phyloP scores from a whole-genome alignment of 2,797 vertebrate genomes.

The Anniella stebbinsi region DNA sequence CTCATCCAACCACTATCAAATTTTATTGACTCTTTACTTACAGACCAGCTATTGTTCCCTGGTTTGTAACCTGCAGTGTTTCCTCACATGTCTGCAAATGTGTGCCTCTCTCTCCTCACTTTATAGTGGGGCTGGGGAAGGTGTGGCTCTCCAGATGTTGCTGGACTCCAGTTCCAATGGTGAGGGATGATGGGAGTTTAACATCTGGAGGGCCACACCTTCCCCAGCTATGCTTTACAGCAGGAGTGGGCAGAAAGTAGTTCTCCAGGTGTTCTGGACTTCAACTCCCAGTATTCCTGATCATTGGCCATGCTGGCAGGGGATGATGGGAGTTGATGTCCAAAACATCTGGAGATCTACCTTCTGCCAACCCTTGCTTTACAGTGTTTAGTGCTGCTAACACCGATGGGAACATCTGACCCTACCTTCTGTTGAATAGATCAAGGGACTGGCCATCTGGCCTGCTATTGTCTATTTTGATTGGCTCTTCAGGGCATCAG shows the following conservation, averaged over 20 bases:
- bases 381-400: neutral
- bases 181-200: no score
- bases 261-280: no score
- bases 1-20: neutral
- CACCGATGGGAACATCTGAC: neutral
- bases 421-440: neutral
- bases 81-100: neutral
- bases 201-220: no score
- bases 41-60: neutral
- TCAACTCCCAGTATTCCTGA: no score
- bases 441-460: neutral
- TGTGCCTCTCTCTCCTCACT: neutral
- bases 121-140: neutral
- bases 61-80: neutral
- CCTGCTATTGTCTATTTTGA: neutral
- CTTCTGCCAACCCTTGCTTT: no score
- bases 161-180: no score
- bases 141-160: no score
- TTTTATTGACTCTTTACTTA: neutral
- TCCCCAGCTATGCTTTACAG: no score
- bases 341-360: no score
- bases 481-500: neutral
- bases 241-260: no score
- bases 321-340: no score
- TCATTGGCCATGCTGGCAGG: no score